Conservation (phyloP, 2,113 vertebrate species). For the Ramphastos sulfuratus region DNA sequence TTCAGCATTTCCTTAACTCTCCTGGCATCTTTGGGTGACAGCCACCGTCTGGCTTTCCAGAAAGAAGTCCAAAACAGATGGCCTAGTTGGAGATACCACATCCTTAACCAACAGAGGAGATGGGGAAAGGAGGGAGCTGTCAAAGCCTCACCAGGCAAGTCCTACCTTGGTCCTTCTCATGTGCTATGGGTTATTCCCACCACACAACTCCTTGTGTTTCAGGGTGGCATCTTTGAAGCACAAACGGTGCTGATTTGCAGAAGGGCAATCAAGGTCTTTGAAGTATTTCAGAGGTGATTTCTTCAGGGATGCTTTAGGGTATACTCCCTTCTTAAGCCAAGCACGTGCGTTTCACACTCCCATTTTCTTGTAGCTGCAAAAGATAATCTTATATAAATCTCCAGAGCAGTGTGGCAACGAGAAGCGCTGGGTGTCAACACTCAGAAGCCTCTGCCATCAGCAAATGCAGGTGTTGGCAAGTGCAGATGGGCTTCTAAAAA, state of each 20-base stretch:
- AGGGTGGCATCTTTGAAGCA: neutral
- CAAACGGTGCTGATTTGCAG: neutral
- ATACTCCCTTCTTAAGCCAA: neutral
- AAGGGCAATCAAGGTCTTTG: neutral
- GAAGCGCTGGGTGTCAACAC: neutral
- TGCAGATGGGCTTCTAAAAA: constrained; percentile 50
- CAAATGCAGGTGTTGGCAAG: constrained; percentile 62
- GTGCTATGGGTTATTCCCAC: neutral
- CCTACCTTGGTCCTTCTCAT: neutral
- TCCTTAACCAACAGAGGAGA: neutral
- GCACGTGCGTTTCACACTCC: rapidly evolving
- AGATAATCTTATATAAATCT: neutral
- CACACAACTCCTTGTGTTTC: rapidly evolving
- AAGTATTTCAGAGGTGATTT: neutral
- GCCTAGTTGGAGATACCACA: neutral
- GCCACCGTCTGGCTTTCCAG: neutral
- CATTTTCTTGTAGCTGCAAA: neutral
- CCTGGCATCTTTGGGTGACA: neutral
- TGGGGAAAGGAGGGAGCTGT: neutral
- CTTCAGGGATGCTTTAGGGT: neutral
- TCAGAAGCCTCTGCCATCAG: constrained; percentile 18
- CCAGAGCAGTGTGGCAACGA: rapidly evolving
- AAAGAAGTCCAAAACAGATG: neutral
- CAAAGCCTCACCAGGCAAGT: neutral
- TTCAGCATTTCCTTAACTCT: constrained; percentile 26